Percentiles rank a stretch among this genome's conserved stretches.
Evolutionary conservation across 2,113 vertebrate species (phyloP).

Genomic region (Anarrhichthys ocellatus): DNA sequence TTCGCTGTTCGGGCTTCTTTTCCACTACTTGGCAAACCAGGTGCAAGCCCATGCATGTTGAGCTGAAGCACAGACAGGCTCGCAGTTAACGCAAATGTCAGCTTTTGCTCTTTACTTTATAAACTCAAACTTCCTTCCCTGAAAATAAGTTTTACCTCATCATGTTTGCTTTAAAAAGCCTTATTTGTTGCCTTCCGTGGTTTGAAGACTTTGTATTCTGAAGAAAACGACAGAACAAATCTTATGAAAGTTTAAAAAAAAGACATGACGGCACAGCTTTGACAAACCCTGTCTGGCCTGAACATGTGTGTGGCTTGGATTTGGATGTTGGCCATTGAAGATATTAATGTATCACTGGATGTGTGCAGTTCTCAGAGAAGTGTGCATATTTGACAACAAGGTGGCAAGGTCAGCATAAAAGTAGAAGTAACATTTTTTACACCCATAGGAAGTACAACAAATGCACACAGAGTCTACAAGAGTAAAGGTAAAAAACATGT

Average conservation of each 20-base stretch:
- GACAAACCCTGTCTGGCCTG: neutral
- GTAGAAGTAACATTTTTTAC: neutral
- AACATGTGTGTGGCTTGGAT: neutral
- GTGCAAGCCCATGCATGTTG: constrained; percentile 59
- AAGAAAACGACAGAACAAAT: neutral
- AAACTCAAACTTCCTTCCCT: neutral
- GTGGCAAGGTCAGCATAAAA: neutral
- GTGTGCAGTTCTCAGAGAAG: neutral
- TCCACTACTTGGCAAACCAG: constrained; percentile 42
- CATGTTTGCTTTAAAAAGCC: neutral
- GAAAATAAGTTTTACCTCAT: neutral
- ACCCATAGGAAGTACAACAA: neutral
- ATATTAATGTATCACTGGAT: neutral
- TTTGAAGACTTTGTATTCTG: neutral
- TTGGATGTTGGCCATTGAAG: neutral
- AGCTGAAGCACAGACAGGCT: constrained; percentile 1
- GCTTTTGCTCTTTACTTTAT: constrained; percentile 9
- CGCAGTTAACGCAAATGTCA: constrained; percentile 35
- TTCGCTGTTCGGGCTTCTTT: constrained; percentile 8
- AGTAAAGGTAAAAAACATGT: neutral
- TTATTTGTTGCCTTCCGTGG: neutral
- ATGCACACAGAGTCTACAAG: neutral
- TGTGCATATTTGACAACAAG: neutral
- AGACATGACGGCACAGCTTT: neutral
- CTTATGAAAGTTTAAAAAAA: neutral